Base-by-base conservation (phyloP, 2,797 vertebrate genomes). In the Phylloscopus collybita region DNA sequence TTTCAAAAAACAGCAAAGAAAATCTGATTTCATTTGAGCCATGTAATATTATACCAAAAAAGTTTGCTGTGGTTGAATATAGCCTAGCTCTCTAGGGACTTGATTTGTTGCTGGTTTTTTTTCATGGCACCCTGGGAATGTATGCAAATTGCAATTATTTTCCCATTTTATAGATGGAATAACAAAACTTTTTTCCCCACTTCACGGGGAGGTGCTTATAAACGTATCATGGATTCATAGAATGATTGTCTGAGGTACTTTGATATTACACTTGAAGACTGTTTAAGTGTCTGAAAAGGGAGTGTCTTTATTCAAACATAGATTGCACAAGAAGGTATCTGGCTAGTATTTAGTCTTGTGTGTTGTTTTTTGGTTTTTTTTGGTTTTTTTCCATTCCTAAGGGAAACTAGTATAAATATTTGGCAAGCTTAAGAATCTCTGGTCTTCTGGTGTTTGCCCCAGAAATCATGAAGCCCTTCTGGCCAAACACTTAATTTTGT, bases 141-240 rank as follows among this genome's bases (percentile, higher is more conserved):
- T 78, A 74, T 86, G 62, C 61, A 79, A 83, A 78, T 88, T 71
- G 45, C 30, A 91, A 27, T 91, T 89, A 57, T 83, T 92, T 93
- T 83, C 29, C 30, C 23, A 13, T 73, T 93, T 86, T 80, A 50
- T 83, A 66, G 56, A 11, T 79, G 11, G 66, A 81, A 65, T 75
- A 84, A 59, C 57, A 67, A 64, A 40, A 30, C 16, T 53, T 84
- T 36, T 70, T 70, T 27, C 38, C 11, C 45, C 30, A 11, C 25
- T 89, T 93, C 10, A 25, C 22, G n/a, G 50, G 79, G 57, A 69
- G 23, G 14, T 91, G 38, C 42, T 81, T 86, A 6, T 73, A 62
- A 72, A 72, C 72, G 21, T 14, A 29, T 86, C 9, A 54, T 32
- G 34, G 45, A 60, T 76, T 87, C 12, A 16, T 2, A 59, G 53